A percentile compares a stretch with the other conserved stretches of the same genome.
These are phyloP conservation scores for Drosophila maculinotata DNA, from an alignment of 2,888 invertebrate genomes.

Conservation along the genomic window DNA sequence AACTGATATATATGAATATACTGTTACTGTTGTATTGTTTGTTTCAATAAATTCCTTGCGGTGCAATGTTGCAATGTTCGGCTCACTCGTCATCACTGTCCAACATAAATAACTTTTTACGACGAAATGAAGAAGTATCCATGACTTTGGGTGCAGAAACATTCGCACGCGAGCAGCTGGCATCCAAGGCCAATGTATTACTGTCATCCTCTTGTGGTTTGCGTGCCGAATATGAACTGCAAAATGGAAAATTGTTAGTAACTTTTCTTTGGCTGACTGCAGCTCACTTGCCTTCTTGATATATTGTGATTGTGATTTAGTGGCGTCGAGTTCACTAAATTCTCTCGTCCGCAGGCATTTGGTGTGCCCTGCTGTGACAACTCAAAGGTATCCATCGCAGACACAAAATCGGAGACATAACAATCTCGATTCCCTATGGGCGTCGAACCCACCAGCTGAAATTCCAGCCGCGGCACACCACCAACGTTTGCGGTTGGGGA, in stretches of 20 bases:
- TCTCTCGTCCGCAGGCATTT: constrained; percentile 54
- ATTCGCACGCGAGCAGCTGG: constrained; percentile 26
- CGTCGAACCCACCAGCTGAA: constrained; percentile 68
- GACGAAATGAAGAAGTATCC: constrained; percentile 80
- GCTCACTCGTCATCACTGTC: constrained; percentile 79
- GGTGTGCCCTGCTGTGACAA: constrained; percentile 77
- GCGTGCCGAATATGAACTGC: constrained; percentile 38
- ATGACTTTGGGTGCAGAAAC: constrained; percentile 51
- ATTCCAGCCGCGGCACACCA: constrained; percentile 46
- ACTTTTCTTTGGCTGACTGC: constrained; percentile 19
- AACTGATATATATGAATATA: constrained; percentile 52
- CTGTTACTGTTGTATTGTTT: constrained; percentile 33
- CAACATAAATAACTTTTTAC: constrained; percentile 81
- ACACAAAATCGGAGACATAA: constrained; percentile 55
- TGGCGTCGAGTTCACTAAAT: constrained; percentile 83
- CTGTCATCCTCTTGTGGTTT: constrained; percentile 21
- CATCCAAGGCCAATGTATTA: constrained; percentile 14
- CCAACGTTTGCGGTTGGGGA: constrained; percentile 43
- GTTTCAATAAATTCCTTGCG: constrained; percentile 56
- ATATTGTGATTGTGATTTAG: constrained; percentile 81
- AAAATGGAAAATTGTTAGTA: not conserved
- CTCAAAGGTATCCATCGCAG: constrained; percentile 69
- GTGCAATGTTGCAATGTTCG: constrained; percentile 18
- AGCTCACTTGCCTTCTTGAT: constrained; percentile 73
- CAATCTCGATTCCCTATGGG: constrained; percentile 67